Evolutionary conservation across 2,888 invertebrate genomes (phyloP), one percentile per base, ranked within the genome.

Genomic region (Flexamia atlantica): DNA sequence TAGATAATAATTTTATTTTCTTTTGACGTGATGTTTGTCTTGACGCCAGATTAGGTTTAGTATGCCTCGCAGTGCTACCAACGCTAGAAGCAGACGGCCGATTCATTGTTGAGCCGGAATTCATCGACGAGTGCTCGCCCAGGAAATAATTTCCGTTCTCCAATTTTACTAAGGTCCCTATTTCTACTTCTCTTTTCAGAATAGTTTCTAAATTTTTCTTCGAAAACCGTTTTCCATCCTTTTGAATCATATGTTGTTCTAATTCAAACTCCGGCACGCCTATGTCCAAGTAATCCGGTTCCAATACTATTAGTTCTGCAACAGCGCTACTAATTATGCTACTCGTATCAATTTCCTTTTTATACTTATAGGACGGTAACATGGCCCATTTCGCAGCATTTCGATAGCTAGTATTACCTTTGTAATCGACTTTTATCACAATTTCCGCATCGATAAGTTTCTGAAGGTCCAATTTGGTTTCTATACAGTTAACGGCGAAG

Each of bases 321-420:
- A 95, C 93, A 28, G 95, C 94, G 86, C 94, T 93, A 74, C 94
- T 93, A 85, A 95, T 92, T 87, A 95, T 90, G 70, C 87, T 86
- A 30, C 88, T 88, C 12, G 88, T 85, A 89, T 90, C 87, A 87
- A 93, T 93, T 90, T 91, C 91, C 79, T 91, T 90, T 72, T 90
- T 89, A 86, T 90, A 90, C 86, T 90, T 90, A 86, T 90, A 90
- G 2, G 89, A 87, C 83, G 89, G 89, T 0, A 90, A 86, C n/a
- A 89, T 90, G 88, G 90, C 93, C 93, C 93, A 95, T 92, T 94
- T 96, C 80, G 95, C 94, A 74, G 96, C 95, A 91, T 96, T 96
- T 88, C 97, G 92, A 89, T 97, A 97, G 91, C 96, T 96, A 87
- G 95, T 95, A 90, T 94, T 95, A 88, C 96, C 96, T 91, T 97